A percentile compares a stretch with the other conserved stretches of the same genome.
Conservation (phyloP, 2,888 invertebrate genomes). For the Tridacna gigas region DNA sequence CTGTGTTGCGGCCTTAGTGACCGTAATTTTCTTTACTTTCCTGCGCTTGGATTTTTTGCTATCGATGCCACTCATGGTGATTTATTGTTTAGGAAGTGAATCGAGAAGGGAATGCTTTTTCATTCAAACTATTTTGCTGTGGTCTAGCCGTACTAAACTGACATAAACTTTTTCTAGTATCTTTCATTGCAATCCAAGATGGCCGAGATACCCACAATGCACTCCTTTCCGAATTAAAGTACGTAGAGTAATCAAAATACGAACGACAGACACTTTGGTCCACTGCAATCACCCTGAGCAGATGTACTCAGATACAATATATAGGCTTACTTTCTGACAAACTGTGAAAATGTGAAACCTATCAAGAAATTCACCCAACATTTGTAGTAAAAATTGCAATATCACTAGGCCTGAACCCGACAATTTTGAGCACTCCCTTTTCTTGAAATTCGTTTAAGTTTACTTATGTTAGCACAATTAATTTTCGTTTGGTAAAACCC, state of each 20-base stretch:
- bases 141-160: conserved; percentile 20
- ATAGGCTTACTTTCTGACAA: too few species aligned
- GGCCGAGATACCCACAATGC: conserved; percentile 63
- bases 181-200: conserved; percentile 70
- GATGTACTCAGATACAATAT: too few species aligned
- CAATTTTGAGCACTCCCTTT: too few species aligned
- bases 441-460: too few species aligned
- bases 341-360: too few species aligned
- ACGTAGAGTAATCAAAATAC: background rate
- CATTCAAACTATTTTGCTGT: conserved; percentile 41
- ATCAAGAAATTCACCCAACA: too few species aligned
- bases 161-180: conserved; percentile 5
- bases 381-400: too few species aligned
- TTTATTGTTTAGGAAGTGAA: background rate
- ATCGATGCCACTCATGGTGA: conserved; percentile 76
- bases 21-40: conserved; percentile 73
- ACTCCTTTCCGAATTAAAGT: background rate
- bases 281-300: too few species aligned
- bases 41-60: conserved; percentile 78
- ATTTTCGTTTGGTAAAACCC: too few species aligned
- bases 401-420: too few species aligned
- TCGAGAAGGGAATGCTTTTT: conserved; percentile 13
- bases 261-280: too few species aligned
- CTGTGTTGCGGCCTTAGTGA: conserved; percentile 72
- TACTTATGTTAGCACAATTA: too few species aligned